These are phyloP conservation scores for Pangasianodon hypophthalmus DNA, from an alignment of 2,113 vertebrate genomes.

Conservation along the genomic window DNA sequence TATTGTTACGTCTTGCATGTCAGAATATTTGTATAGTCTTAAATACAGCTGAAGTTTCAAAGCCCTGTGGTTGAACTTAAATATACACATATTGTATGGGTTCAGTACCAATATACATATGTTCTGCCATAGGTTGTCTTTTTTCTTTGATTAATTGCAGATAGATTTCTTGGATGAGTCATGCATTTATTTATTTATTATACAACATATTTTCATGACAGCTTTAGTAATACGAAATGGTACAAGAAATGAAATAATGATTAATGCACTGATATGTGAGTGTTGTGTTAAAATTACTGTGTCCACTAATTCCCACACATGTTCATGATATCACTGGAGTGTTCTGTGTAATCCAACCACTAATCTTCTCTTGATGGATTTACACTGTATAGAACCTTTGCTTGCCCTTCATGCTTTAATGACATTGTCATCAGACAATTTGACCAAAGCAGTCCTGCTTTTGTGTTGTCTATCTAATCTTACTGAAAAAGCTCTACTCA, in stretches of 20 bases:
- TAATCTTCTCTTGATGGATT: conserved; percentile 38
- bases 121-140: background rate
- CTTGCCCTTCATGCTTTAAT: background rate
- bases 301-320: conserved; percentile 13
- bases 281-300: conserved; percentile 30
- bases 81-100: background rate
- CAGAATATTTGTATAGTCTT: background rate
- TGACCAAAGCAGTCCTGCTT: background rate
- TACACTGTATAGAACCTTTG: background rate
- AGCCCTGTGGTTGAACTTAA: background rate
- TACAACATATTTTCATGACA: background rate
- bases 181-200: background rate
- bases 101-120: background rate
- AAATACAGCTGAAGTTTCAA: background rate
- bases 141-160: background rate
- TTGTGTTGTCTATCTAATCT: background rate
- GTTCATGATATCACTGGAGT: conserved; percentile 35
- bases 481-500: background rate
- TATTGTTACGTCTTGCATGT: background rate
- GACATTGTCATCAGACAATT: conserved; percentile 31
- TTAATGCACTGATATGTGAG: conserved; percentile 28
- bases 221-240: background rate
- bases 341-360: background rate
- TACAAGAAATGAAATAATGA: background rate
- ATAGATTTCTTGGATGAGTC: background rate